Percentiles rank a stretch among this genome's conserved stretches.
These are phyloP conservation scores for Nasua narica DNA, from an alignment of 2,797 vertebrate species.

Conservation along the genomic window DNA sequence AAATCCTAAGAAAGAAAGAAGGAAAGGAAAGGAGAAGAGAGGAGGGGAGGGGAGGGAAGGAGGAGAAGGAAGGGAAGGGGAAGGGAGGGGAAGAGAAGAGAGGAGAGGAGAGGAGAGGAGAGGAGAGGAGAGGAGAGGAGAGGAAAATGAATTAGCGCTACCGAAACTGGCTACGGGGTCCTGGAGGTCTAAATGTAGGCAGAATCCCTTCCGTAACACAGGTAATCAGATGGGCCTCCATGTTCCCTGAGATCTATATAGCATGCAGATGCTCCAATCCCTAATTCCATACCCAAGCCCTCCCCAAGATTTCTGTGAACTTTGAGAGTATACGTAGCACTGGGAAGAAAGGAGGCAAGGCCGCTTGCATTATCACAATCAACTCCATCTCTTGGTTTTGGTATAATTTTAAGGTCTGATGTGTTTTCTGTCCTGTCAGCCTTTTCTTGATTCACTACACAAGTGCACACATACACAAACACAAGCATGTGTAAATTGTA, in stretches of 20 bases:
- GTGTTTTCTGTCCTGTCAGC: not conserved
- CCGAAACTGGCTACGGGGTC: not conserved
- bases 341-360: too few species aligned
- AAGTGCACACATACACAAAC: not conserved
- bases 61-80: not conserved
- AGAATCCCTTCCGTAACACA: not conserved
- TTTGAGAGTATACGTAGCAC: not conserved
- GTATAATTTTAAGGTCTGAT: not conserved
- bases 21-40: too few species aligned
- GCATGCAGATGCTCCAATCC: not conserved
- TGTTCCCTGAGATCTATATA: not conserved
- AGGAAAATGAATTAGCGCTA: not conserved
- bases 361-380: not conserved
- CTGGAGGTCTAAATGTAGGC: not conserved
- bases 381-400: not conserved
- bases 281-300: not conserved
- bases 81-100: too few species aligned
- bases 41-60: too few species aligned
- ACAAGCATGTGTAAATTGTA: not conserved
- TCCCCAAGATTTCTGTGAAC: not conserved
- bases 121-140: rapidly evolving
- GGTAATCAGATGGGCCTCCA: not conserved
- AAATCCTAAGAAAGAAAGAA: too few species aligned
- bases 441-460: not conserved
- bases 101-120: too few species aligned